Base-by-base conservation (phyloP, 2,113 vertebrate species). In the Boulengeromyrus knoepffleri region DNA sequence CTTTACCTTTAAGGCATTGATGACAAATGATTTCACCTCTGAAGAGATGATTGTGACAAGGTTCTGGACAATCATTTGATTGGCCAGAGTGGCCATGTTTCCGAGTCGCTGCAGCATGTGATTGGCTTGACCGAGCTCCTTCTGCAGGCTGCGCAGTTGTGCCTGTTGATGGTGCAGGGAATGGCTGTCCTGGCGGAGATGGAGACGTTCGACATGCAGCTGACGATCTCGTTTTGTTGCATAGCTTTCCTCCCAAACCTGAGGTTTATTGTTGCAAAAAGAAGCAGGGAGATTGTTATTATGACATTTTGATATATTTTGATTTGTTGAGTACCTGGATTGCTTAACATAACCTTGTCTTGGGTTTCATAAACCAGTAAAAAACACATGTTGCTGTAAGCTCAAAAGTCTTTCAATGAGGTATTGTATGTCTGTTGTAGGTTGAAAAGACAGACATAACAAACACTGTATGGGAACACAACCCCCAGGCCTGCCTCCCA, bases 171-270 rank as follows among this genome's bases (percentile, higher is more conserved):
- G 91, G 91, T 95, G 91, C 39, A 96, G 70, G 2, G 96, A 94
- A 52, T 93, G 91, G 1, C 49, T 62, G 86, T 88, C 19, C 36
- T 92, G 83, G 31, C 88, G 91, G 15, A 90, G 89, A 42, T 93
- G 87, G 45, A 91, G 91, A 6, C 85, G 91, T 50, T 95, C 89
- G 2, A 95, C 74, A 70, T 93, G 92, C 70, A 91, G 88, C 87
- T 96, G 96, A 42, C 97, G 91, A 58, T 95, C 93, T 47, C 94
- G 93, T 3, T 94, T 93, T 89, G 93, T 93, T 46, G 88, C 90
- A 88, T 95, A 96, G 7, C 94, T 95, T 88, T 95, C 94, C 5
- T 96, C 92, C 0, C 93, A 96, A n/a, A 97, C 93, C 97, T 98
- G 93, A 50, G 50, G 58, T 77, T 2, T 46, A 4, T 7, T 21